These are phyloP conservation scores for Lathamus discolor DNA, from an alignment of 2,113 vertebrate species.

Conservation along the genomic window DNA sequence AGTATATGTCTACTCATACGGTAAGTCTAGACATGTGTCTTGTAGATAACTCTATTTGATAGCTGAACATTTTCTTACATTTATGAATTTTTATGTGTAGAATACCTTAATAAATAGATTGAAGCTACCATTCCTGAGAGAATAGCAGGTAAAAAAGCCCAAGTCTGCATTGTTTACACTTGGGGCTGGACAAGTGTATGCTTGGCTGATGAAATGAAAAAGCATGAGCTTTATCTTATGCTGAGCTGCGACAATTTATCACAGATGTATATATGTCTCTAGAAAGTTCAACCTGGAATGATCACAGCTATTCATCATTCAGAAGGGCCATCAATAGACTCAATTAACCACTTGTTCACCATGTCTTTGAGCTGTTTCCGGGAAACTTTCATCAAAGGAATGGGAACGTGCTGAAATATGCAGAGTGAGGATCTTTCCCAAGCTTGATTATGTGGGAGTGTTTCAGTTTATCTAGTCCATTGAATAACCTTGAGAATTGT, in stretches of 20 bases:
- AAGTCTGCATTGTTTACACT: not conserved
- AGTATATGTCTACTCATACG: not conserved
- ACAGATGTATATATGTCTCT: not conserved
- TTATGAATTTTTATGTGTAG: not conserved
- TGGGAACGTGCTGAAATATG: not conserved
- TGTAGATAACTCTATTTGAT: not conserved
- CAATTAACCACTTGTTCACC: not conserved
- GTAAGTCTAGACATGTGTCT: not conserved
- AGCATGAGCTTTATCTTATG: not conserved
- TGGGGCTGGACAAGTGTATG: not conserved
- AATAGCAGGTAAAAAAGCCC: not conserved
- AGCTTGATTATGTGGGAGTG: not conserved
- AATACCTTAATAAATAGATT: not conserved
- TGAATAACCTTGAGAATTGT: conserved; percentile 33
- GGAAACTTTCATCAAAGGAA: not conserved
- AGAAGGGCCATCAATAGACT: not conserved
- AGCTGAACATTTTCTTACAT: not conserved
- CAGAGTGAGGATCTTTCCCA: not conserved
- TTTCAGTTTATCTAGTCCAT: not conserved
- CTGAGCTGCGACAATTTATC: not conserved
- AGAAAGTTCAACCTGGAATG: not conserved
- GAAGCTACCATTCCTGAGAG: not conserved
- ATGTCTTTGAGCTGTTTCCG: not conserved
- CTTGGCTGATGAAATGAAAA: not conserved
- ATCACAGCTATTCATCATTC: not conserved